phyloP scores from a whole-genome alignment of 1,140 invertebrate species.

The Cydia fagiglandana region DNA sequence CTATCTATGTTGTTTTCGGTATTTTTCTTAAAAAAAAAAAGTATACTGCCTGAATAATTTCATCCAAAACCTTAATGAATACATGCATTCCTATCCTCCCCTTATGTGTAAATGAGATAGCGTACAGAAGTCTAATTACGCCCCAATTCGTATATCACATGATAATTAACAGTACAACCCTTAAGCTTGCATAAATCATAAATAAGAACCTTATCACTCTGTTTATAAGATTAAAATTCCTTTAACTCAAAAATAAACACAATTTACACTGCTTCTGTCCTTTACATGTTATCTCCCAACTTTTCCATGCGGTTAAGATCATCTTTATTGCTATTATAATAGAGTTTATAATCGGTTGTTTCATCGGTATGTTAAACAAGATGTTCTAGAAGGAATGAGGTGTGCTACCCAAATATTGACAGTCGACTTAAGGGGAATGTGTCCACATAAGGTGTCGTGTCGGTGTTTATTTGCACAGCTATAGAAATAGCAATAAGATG shows the following conservation, averaged over 20 bases:
- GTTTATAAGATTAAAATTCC: not conserved
- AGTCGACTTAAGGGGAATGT: slow-evolving; percentile 29
- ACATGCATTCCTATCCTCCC: not conserved
- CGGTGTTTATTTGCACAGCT: slow-evolving; percentile 13
- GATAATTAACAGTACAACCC: slow-evolving; percentile 31
- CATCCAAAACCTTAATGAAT: not conserved
- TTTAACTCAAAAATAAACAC: slow-evolving; percentile 12
- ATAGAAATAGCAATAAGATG: slow-evolving; percentile 31
- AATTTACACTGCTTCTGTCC: slow-evolving; percentile 24
- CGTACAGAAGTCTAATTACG: slow-evolving; percentile 17
- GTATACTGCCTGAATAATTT: not conserved
- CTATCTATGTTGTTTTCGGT: too few species aligned
- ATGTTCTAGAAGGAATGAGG: slow-evolving; percentile 23
- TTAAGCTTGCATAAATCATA: slow-evolving; percentile 11
- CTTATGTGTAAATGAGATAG: slow-evolving; percentile 2
- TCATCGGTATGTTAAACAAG: not conserved
- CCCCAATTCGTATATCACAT: slow-evolving; percentile 24
- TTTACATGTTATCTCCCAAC: slow-evolving; percentile 16
- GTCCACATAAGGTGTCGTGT: slow-evolving; percentile 29
- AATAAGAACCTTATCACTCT: not conserved
- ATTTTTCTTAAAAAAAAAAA: not conserved
- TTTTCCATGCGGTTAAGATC: not conserved
- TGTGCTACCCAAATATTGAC: slow-evolving; percentile 30
- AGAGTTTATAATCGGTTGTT: not conserved
- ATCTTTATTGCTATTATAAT: not conserved